Percentiles rank a stretch among this genome's conserved stretches.
These are phyloP conservation scores for Leptinotarsa tumamoca DNA, from an alignment of 2,888 invertebrate species.

Conservation along the genomic window DNA sequence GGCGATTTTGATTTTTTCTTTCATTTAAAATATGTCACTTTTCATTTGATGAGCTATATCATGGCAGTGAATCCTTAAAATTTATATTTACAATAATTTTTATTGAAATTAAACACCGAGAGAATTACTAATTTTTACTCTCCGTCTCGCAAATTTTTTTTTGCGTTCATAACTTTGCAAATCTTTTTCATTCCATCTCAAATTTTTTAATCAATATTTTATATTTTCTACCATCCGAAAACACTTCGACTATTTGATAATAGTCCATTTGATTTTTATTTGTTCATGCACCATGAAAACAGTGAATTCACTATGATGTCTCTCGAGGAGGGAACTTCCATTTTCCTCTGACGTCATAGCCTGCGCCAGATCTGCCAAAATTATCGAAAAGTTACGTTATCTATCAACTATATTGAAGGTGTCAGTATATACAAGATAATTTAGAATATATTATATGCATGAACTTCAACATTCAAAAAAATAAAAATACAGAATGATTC, in stretches of 20 bases:
- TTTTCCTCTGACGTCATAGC: constrained; percentile 62
- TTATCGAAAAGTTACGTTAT: constrained; percentile 41
- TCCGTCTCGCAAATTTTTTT: constrained; percentile 6
- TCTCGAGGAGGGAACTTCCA: constrained; percentile 65
- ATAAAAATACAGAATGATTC: background rate
- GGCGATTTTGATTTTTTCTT: constrained; percentile 16
- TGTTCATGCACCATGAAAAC: constrained; percentile 48
- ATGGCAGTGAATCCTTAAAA: constrained; percentile 51
- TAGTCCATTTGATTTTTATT: constrained; percentile 53
- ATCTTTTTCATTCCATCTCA: constrained; percentile 48
- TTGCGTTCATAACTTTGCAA: constrained; percentile 52
- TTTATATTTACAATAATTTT: constrained; percentile 35
- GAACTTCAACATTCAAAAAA: constrained; percentile 2
- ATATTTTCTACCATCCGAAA: constrained; percentile 52
- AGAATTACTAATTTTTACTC: background rate
- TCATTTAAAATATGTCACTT: constrained; percentile 34
- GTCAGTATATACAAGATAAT: constrained; percentile 34
- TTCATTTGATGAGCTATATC: constrained; percentile 40
- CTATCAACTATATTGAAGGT: constrained; percentile 27
- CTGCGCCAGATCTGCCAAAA: constrained; percentile 59
- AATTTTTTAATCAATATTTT: constrained; percentile 51
- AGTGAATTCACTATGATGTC: constrained; percentile 60
- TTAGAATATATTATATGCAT: constrained; percentile 4
- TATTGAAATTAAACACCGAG: constrained; percentile 4
- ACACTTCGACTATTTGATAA: constrained; percentile 45